Conservation (phyloP, 2,888 invertebrate species). For the Odontomyia ornata region DNA sequence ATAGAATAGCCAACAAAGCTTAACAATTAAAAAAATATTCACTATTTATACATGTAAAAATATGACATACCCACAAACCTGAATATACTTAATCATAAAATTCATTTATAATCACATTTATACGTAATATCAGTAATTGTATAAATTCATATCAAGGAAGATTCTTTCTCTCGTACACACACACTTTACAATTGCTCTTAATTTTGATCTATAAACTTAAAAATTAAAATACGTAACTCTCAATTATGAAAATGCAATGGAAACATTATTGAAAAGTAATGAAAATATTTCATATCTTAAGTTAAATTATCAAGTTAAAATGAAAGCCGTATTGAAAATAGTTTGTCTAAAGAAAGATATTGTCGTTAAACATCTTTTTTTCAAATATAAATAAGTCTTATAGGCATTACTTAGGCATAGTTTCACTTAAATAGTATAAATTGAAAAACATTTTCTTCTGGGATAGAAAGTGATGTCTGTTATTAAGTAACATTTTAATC, state of each 20-base stretch:
- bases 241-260: background rate
- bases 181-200: conserved; percentile 23
- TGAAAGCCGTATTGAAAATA: background rate
- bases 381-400: too few species aligned
- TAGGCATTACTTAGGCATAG: too few species aligned
- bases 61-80: conserved; percentile 37
- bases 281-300: too few species aligned
- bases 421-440: too few species aligned
- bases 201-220: background rate
- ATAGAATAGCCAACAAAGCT: too few species aligned
- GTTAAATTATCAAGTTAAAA: background rate
- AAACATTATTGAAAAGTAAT: too few species aligned
- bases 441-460: too few species aligned
- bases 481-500: too few species aligned
- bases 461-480: too few species aligned
- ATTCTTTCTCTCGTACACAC: background rate
- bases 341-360: background rate
- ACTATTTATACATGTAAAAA: conserved; percentile 14
- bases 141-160: conserved; percentile 23
- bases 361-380: too few species aligned
- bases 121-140: conserved; percentile 36
- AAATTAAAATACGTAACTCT: background rate
- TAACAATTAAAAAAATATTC: background rate
- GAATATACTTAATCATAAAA: background rate
- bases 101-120: conserved; percentile 37